phyloP scores from a whole-genome alignment of 2,888 invertebrate species.

The Noctua comes region DNA sequence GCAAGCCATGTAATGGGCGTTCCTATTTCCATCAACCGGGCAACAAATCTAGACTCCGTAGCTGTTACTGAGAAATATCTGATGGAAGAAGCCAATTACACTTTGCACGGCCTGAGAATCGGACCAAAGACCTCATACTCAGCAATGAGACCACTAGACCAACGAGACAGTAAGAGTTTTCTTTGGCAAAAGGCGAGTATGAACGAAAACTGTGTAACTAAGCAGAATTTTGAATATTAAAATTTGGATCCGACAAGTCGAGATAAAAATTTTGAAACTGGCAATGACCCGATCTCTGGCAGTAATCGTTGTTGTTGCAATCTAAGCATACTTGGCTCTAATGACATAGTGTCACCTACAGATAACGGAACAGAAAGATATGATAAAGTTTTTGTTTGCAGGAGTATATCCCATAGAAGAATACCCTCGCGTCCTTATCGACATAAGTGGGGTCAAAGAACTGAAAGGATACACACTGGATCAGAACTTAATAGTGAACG shows the following conservation, averaged over 20 bases:
- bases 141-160: background rate
- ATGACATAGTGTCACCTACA: background rate
- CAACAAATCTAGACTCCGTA: background rate
- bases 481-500: constrained; percentile 88
- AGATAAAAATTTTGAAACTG: background rate
- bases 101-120: background rate
- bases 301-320: constrained; percentile 57
- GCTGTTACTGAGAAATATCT: background rate
- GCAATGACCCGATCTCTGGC: background rate
- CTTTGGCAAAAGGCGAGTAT: constrained; percentile 52
- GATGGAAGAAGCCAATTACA: background rate
- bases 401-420: constrained; percentile 80
- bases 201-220: background rate
- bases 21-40: background rate
- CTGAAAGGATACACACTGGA: constrained; percentile 83
- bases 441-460: constrained; percentile 90
- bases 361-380: background rate
- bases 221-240: constrained; percentile 1
- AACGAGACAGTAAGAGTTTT: background rate
- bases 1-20: background rate
- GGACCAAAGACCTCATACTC: background rate
- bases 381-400: constrained; percentile 70
- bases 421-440: constrained; percentile 89
- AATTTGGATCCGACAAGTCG: too few relatives aligned
- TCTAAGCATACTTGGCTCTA: constrained; percentile 49